Percentiles rank a stretch among this genome's conserved stretches.
Conservation (phyloP, 2,113 vertebrate genomes). For the Urocolius indicus region DNA sequence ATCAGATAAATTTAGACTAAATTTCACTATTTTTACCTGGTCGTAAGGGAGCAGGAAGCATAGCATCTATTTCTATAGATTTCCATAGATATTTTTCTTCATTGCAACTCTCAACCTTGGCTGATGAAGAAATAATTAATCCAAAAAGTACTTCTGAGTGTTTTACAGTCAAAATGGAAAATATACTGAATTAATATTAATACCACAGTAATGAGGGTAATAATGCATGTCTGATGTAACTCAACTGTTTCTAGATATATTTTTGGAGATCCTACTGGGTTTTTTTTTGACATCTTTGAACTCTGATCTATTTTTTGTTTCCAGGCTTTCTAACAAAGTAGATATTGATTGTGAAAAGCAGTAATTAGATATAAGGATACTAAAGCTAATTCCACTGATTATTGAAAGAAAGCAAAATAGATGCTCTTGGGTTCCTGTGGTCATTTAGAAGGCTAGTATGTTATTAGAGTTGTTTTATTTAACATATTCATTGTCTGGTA, state of each 20-base stretch:
- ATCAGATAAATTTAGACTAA: background rate
- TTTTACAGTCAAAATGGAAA: background rate
- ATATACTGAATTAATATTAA: background rate
- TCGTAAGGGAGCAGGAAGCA: background rate
- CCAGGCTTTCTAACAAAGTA: conserved; percentile 54
- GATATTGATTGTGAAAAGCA: conserved; percentile 43
- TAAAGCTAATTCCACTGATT: conserved; percentile 56
- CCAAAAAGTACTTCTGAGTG: background rate
- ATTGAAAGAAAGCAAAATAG: conserved; percentile 21
- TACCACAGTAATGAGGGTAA: background rate
- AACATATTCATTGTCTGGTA: background rate
- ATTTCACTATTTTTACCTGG: background rate
- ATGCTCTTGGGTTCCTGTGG: background rate
- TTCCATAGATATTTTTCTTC: background rate
- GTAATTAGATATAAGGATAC: conserved; percentile 35
- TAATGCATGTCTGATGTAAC: background rate
- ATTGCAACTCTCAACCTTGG: background rate
- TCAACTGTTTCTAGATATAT: background rate
- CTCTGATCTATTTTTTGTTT: conserved; percentile 13
- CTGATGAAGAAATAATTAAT: background rate
- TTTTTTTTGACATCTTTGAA: background rate
- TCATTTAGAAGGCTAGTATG: background rate
- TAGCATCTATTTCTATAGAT: background rate
- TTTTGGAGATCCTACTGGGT: background rate
- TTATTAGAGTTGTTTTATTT: conserved; percentile 11